Evolutionary conservation across 2,797 vertebrate species (phyloP).

Genomic region (Syndactyla subalaris): DNA sequence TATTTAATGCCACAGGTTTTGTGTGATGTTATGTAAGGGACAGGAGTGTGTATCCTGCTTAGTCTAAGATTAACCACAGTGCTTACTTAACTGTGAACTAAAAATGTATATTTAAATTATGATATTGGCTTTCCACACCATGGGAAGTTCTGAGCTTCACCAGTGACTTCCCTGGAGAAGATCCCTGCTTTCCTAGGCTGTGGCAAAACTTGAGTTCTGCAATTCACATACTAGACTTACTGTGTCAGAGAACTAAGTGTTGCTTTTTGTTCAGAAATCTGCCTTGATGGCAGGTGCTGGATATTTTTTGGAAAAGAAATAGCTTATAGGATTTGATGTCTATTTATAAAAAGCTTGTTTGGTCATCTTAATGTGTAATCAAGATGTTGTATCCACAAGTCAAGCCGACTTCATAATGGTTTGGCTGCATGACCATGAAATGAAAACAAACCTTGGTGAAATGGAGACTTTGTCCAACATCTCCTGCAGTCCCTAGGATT

Average conservation of each 20-base stretch:
- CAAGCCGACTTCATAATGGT: not conserved
- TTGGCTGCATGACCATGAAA: not conserved
- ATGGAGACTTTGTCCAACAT: not conserved
- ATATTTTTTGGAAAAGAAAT: not conserved
- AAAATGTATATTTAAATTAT: not conserved
- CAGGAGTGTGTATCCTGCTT: not conserved
- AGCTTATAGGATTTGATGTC: not conserved
- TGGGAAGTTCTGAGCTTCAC: not conserved
- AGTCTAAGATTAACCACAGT: not conserved
- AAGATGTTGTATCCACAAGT: not conserved
- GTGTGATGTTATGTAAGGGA: not conserved
- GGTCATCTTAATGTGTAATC: not conserved
- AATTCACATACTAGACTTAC: not conserved
- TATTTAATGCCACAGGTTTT: not conserved
- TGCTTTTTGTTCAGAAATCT: not conserved
- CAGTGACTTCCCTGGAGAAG: not conserved
- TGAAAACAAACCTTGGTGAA: not conserved
- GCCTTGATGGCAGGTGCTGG: not conserved
- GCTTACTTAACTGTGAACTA: not conserved
- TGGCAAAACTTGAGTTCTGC: not conserved
- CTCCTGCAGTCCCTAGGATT: not conserved
- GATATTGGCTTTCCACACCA: not conserved
- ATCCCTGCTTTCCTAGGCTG: not conserved
- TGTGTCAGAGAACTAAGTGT: not conserved
- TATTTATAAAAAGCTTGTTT: not conserved